Conservation (phyloP, 2,888 invertebrate genomes). For the Quadroppia sp. region DNA sequence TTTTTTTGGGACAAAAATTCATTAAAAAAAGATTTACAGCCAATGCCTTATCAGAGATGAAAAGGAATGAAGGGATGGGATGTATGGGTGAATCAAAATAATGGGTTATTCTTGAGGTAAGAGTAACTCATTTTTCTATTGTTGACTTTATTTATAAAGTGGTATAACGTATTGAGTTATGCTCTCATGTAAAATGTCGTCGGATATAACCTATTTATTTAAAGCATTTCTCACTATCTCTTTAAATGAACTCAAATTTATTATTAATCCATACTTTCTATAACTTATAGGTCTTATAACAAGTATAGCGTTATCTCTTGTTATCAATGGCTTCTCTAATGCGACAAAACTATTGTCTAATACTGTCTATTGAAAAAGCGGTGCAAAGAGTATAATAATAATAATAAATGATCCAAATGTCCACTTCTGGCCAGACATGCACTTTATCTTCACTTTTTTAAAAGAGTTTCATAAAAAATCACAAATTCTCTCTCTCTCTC, state of each 20-base stretch:
- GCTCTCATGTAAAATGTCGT: slow-evolving; percentile 15
- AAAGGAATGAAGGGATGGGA: background rate
- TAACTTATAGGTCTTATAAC: background rate
- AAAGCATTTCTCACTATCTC: background rate
- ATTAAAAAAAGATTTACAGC: slow-evolving; percentile 29
- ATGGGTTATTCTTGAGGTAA: slow-evolving; percentile 13
- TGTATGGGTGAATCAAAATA: slow-evolving; percentile 15
- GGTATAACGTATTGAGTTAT: slow-evolving; percentile 20
- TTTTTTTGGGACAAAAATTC: background rate
- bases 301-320: background rate
- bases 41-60: slow-evolving; percentile 16
- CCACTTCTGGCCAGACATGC: slow-evolving; percentile 2
- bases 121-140: slow-evolving; percentile 6
- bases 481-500: background rate
- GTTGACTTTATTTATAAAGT: slow-evolving; percentile 17
- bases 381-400: background rate
- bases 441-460: slow-evolving; percentile 12
- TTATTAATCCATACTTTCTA: background rate
- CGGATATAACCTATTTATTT: slow-evolving; percentile 28
- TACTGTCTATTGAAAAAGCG: slow-evolving; percentile 18
- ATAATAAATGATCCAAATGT: slow-evolving; percentile 23
- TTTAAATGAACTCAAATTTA: slow-evolving; percentile 27
- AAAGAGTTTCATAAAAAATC: background rate
- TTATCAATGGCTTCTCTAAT: background rate
- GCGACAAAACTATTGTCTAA: slow-evolving; percentile 12